Conservation (phyloP, 2,797 vertebrate genomes). For the Pelodytes ibericus region DNA sequence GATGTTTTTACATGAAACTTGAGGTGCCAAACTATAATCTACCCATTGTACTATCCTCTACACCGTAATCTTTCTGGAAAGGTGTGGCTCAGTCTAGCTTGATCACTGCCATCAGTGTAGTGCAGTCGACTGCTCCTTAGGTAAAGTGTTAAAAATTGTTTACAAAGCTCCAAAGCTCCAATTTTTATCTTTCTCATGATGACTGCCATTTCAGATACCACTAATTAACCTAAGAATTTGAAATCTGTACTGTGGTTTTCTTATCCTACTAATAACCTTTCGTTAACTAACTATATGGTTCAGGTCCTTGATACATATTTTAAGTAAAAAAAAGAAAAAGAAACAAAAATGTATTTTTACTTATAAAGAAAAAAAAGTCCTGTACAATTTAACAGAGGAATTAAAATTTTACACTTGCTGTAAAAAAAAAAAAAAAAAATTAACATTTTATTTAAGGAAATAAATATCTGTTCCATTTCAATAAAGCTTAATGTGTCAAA, state of each 20-base stretch:
- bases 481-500: constrained; percentile 88
- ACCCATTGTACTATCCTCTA: too few species aligned
- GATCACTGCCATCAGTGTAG: constrained; percentile 72
- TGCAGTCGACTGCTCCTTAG: constrained; percentile 70
- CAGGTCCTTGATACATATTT: constrained; percentile 78
- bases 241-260: constrained; percentile 80
- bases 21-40: constrained; percentile 75
- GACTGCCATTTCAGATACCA: constrained; percentile 75
- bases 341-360: constrained; percentile 76
- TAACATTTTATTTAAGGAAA: constrained; percentile 72
- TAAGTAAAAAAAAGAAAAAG: constrained; percentile 71
- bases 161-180: constrained; percentile 72
- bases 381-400: constrained; percentile 71
- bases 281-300: constrained; percentile 74
- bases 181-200: constrained; percentile 77
- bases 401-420: constrained; percentile 75
- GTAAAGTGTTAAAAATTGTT: constrained; percentile 68
- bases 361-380: constrained; percentile 69
- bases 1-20: constrained; percentile 70
- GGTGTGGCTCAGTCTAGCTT: constrained; percentile 72
- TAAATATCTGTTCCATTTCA: constrained; percentile 81
- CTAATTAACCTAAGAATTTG: constrained; percentile 73
- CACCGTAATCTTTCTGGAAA: constrained; percentile 64
- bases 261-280: constrained; percentile 73
- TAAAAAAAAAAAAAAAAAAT: constrained; percentile 4